Evolutionary conservation across 2,888 invertebrate species (phyloP).

Genomic region (Cataglyphis altisquamis): DNA sequence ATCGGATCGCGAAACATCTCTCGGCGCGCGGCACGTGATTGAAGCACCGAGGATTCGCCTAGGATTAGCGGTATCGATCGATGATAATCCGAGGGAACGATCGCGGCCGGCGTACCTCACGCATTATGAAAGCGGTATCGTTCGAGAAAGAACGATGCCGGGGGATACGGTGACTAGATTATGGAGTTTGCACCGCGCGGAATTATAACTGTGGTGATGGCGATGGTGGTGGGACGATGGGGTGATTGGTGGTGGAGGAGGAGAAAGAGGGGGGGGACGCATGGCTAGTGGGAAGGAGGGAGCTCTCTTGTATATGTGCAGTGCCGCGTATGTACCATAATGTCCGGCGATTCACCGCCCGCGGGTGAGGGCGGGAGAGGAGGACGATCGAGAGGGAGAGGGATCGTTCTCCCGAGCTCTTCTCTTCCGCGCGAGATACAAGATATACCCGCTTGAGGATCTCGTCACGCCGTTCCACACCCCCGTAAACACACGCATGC

Average conservation of each 20-base stretch:
- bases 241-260: background rate
- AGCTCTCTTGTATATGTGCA: slow-evolving; percentile 70
- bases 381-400: slow-evolving; percentile 48
- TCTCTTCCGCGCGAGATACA: slow-evolving; percentile 73
- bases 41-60: slow-evolving; percentile 68
- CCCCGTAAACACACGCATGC: slow-evolving; percentile 70
- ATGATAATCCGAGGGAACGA: slow-evolving; percentile 77
- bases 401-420: slow-evolving; percentile 67
- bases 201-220: slow-evolving; percentile 78
- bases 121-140: slow-evolving; percentile 78
- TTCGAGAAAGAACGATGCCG: slow-evolving; percentile 64
- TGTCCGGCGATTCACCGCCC: slow-evolving; percentile 73
- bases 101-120: slow-evolving; percentile 72
- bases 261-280: slow-evolving; percentile 14
- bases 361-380: slow-evolving; percentile 49
- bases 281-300: slow-evolving; percentile 46
- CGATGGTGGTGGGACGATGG: slow-evolving; percentile 53
- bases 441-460: slow-evolving; percentile 50
- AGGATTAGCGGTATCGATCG: slow-evolving; percentile 72
- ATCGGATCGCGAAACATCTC: slow-evolving; percentile 37
- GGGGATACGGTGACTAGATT: slow-evolving; percentile 81
- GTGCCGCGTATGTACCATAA: slow-evolving; percentile 79
- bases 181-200: slow-evolving; percentile 82
- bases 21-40: slow-evolving; percentile 39
- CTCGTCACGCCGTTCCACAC: slow-evolving; percentile 76